Conservation (phyloP, 37 sponge, comb jelly and placozoan genomes). For the Corticium candelabrum region DNA sequence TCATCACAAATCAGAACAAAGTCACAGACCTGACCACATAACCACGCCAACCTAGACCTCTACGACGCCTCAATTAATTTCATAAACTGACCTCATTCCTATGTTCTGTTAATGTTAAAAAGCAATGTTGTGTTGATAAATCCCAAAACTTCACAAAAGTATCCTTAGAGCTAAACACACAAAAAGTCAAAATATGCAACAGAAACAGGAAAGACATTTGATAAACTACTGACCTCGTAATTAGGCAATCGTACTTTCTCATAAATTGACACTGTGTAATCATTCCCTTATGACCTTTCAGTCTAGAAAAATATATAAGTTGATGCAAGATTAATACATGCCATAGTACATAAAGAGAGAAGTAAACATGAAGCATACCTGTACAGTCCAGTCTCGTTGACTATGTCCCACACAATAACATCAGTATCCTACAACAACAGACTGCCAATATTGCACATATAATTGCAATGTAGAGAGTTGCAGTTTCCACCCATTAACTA, state of each 20-base stretch:
- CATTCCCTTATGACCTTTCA: slow-evolving; percentile 83
- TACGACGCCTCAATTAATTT: background rate
- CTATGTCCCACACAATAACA: slow-evolving; percentile 89
- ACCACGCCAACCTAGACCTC: background rate
- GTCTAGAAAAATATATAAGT: slow-evolving; percentile 20
- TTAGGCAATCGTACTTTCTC: slow-evolving; percentile 33
- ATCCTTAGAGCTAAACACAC: slow-evolving; percentile 70
- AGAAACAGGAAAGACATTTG: background rate
- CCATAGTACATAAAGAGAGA: background rate
- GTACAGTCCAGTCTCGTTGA: slow-evolving; percentile 67
- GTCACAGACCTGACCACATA: slow-evolving; percentile 34
- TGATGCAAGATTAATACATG: background rate
- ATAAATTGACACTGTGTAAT: slow-evolving; percentile 53
- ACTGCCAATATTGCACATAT: background rate
- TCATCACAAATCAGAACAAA: slow-evolving; percentile 26
- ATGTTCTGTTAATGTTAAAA: slow-evolving; percentile 69
- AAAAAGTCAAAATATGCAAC: background rate
- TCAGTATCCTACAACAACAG: slow-evolving; percentile 50
- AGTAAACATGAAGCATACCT: slow-evolving; percentile 14
- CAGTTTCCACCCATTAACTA: no score
- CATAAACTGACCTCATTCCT: slow-evolving; percentile 55
- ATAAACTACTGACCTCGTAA: slow-evolving; percentile 54
- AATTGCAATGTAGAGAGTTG: no score
- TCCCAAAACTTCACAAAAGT: slow-evolving; percentile 87
- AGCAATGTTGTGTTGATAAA: slow-evolving; percentile 85